These are phyloP conservation scores for Phalacrocorax carbo DNA, from an alignment of 2,113 vertebrate species.

Conservation along the genomic window DNA sequence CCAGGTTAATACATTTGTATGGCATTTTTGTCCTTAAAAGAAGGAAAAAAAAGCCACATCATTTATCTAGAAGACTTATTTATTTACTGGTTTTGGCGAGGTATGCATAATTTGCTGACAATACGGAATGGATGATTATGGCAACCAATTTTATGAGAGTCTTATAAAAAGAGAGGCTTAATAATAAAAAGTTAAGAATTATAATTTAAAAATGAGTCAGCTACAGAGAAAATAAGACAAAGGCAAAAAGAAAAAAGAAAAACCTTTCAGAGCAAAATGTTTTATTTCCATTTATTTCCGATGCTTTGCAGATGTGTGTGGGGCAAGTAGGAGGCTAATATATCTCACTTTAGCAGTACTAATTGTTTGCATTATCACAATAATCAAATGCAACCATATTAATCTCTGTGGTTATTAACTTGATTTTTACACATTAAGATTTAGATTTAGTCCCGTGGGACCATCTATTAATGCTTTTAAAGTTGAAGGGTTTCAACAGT, in stretches of 20 bases:
- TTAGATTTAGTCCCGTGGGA: slow-evolving; percentile 83
- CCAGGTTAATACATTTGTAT: neutral
- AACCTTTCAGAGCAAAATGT: slow-evolving; percentile 58
- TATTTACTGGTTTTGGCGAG: slow-evolving; percentile 28
- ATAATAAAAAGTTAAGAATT: slow-evolving; percentile 58
- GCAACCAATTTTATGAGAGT: slow-evolving; percentile 32
- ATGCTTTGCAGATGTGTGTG: slow-evolving; percentile 73
- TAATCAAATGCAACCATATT: slow-evolving; percentile 85
- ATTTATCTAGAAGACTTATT: slow-evolving; percentile 36
- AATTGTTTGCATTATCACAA: slow-evolving; percentile 86
- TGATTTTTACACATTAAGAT: slow-evolving; percentile 87
- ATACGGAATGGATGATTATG: slow-evolving; percentile 27
- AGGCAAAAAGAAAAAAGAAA: slow-evolving; percentile 49
- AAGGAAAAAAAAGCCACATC: neutral
- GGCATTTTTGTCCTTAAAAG: neutral
- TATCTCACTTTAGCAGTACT: slow-evolving; percentile 79
- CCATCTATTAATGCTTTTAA: slow-evolving; percentile 87
- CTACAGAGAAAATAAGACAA: slow-evolving; percentile 68
- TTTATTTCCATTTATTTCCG: slow-evolving; percentile 74
- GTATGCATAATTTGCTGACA: slow-evolving; percentile 27
- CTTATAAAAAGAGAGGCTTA: slow-evolving; percentile 33
- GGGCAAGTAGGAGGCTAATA: slow-evolving; percentile 77
- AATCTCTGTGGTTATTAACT: slow-evolving; percentile 85
- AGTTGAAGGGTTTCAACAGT: slow-evolving; percentile 87
- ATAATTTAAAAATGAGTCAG: slow-evolving; percentile 70